These are phyloP conservation scores for Lanius ludovicianus DNA, from an alignment of 2,113 vertebrate genomes.

Conservation along the genomic window DNA sequence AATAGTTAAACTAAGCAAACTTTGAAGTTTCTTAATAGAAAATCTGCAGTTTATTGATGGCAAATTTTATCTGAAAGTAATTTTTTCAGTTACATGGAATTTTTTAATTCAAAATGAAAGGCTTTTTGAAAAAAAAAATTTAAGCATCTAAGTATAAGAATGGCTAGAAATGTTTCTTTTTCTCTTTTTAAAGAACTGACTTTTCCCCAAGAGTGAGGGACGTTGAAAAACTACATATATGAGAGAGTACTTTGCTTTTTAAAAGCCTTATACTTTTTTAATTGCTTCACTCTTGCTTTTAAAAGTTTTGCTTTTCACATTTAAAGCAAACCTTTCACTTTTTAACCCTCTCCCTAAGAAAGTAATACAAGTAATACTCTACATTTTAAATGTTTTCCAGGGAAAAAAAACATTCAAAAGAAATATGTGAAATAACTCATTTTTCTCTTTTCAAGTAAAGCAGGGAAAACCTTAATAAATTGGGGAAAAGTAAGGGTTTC, in stretches of 20 bases:
- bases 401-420: background rate
- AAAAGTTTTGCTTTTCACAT: background rate
- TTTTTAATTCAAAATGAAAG: background rate
- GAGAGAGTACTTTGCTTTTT: background rate
- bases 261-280: background rate
- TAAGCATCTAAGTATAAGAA: background rate
- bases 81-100: background rate
- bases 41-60: background rate
- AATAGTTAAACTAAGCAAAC: background rate
- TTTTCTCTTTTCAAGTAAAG: background rate
- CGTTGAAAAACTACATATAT: background rate
- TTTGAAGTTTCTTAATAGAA: background rate
- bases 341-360: background rate
- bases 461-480: background rate
- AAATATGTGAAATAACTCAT: background rate
- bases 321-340: background rate
- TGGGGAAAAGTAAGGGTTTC: background rate
- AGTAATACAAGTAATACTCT: background rate
- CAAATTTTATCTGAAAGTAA: background rate
- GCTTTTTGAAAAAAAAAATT: background rate
- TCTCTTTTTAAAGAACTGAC: background rate
- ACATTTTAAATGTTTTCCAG: background rate
- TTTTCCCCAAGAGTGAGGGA: background rate
- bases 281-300: background rate
- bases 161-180: background rate